These are phyloP conservation scores for Cyphomyrus plagiostoma DNA, from an alignment of 2,113 vertebrate genomes.

Conservation along the genomic window DNA sequence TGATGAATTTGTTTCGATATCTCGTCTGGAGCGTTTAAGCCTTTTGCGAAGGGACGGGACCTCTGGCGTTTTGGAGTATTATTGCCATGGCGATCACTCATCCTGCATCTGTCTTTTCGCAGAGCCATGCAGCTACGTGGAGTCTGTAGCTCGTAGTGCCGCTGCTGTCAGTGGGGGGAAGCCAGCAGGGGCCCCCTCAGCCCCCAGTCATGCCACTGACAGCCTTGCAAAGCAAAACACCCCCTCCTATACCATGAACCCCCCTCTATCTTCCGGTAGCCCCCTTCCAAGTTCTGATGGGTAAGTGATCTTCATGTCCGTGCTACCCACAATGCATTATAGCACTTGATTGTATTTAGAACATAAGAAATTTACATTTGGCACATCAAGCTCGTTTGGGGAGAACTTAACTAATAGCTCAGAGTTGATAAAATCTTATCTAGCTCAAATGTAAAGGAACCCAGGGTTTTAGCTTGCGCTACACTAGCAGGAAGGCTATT, in stretches of 20 bases:
- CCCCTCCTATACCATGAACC: slow-evolving; percentile 58
- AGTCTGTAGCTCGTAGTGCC: slow-evolving; percentile 84
- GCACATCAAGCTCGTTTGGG: too few species aligned
- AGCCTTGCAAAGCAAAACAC: slow-evolving; percentile 50
- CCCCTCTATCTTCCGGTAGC: slow-evolving; percentile 82
- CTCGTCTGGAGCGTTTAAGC: not conserved
- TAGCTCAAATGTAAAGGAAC: too few species aligned
- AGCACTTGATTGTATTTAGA: not conserved
- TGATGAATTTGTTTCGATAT: not conserved
- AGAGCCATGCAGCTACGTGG: slow-evolving; percentile 94
- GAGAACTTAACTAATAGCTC: too few species aligned
- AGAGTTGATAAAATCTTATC: too few species aligned
- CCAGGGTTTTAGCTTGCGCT: too few species aligned
- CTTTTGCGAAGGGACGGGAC: not conserved
- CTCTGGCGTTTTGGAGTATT: not conserved
- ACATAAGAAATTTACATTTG: too few species aligned
- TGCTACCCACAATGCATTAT: not conserved
- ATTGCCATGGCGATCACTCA: not conserved
- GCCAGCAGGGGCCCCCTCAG: slow-evolving; percentile 24
- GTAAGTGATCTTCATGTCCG: not conserved
- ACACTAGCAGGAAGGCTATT: too few species aligned
- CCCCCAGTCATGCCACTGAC: slow-evolving; percentile 48
- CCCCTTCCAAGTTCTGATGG: slow-evolving; percentile 62
- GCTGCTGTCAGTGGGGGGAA: slow-evolving; percentile 40
- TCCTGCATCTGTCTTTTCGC: slow-evolving; percentile 22